Evolutionary conservation across 2,888 invertebrate genomes (phyloP).

Genomic region (Phyto melanocephala): DNA sequence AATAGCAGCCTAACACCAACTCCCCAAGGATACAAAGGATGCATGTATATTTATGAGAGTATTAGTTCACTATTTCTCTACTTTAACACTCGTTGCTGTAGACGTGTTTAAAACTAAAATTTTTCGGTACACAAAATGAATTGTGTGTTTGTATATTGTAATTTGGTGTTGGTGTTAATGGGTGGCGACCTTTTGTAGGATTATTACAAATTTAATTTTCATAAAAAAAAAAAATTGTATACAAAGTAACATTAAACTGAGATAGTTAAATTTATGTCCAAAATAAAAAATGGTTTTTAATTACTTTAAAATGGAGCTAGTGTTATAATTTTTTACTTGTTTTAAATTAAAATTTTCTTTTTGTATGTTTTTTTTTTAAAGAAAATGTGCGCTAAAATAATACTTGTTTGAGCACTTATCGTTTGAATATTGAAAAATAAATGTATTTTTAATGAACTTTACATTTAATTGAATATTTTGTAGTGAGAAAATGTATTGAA

Average conservation of each 20-base stretch:
- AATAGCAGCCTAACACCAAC: no score
- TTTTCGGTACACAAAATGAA: neutral
- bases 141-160: neutral
- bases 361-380: neutral
- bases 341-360: conserved; percentile 31
- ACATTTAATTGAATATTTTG: conserved; percentile 6
- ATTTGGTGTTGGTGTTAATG: neutral
- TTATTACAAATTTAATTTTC: conserved; percentile 25
- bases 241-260: neutral
- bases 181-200: neutral
- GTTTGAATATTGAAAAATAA: conserved; percentile 8
- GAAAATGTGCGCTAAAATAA: neutral
- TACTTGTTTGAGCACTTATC: neutral
- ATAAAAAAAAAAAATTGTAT: neutral
- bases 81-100: neutral
- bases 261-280: neutral
- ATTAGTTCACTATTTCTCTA: neutral
- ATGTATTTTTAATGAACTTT: conserved; percentile 57
- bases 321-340: neutral
- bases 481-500: neutral
- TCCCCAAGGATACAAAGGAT: no score
- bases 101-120: conserved; percentile 59
- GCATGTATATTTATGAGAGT: neutral
- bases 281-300: conserved; percentile 18
- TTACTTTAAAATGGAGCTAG: conserved; percentile 13